These are phyloP conservation scores for Bombus polaris DNA, from an alignment of 1,140 invertebrate species.

Conservation along the genomic window DNA sequence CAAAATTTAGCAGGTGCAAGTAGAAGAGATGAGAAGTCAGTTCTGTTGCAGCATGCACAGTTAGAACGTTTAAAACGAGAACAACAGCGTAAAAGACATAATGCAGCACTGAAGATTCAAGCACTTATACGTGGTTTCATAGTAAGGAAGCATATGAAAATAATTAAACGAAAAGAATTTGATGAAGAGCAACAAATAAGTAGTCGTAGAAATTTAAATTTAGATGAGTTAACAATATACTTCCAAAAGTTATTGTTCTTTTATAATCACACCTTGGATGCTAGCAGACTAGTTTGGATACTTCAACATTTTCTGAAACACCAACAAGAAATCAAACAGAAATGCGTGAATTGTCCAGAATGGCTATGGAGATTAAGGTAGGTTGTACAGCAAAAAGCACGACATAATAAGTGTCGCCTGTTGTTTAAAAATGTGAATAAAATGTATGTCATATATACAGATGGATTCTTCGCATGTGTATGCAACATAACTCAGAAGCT, in stretches of 20 bases:
- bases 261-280: conserved; percentile 88
- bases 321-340: conserved; percentile 84
- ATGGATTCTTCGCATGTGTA: conserved; percentile 76
- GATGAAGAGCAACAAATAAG: conserved; percentile 84
- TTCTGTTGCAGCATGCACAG: conserved; percentile 90
- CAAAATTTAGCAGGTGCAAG: conserved; percentile 95
- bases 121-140: conserved; percentile 90
- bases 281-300: conserved; percentile 86
- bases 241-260: conserved; percentile 89
- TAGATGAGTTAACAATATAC: conserved; percentile 83
- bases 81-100: conserved; percentile 87
- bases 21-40: conserved; percentile 88
- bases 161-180: conserved; percentile 86
- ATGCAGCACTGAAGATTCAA: conserved; percentile 90
- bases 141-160: conserved; percentile 86
- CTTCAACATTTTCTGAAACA: conserved; percentile 85
- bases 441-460: conserved; percentile 56
- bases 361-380: conserved; percentile 86
- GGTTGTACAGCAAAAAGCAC: conserved; percentile 62
- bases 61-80: conserved; percentile 93
- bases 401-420: neutral
- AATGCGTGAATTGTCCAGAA: conserved; percentile 81
- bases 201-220: conserved; percentile 81
- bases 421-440: neutral
- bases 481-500: conserved; percentile 76